Evolutionary conservation across 1,140 invertebrate genomes (phyloP), one percentile per base, ranked within the genome.

Genomic region (Pogonomyrmex barbatus): DNA sequence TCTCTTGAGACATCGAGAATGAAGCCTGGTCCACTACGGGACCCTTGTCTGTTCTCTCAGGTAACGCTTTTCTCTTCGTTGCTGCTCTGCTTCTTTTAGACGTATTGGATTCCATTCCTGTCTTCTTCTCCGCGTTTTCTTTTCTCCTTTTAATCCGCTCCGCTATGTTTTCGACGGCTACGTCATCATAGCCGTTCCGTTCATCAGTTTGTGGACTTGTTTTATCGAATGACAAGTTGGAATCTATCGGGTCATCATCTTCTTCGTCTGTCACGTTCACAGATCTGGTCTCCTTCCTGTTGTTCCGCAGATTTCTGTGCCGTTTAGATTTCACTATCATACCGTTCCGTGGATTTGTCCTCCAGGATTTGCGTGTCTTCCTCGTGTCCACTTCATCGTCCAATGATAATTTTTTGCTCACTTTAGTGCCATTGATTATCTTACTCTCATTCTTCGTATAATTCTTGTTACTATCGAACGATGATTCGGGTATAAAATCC

Each of bases 91-190:
- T 87, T 24, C n/a, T 78, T 62, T 77, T 90, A 12, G 87, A 75
- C 3, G 47, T 50, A 47, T 33, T 76, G 33, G 70, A 14, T 39
- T 83, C 50, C 17, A 56, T 39, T 10, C 50, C 68, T 12, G 36
- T 65, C 33, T 73, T 65, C 24, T 90, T 91, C 45, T 87, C 76
- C 0, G 36, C 45, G 5, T 65, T 84, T 6, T 87, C 91, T 90
- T 95, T 95, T 4, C 94, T 90, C 60, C 91, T 93, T 70, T 95
- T 95, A 76, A 95, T 95, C 62, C 94, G 91, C 54, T 95, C 94
- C 9, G 94, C 93, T 58, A 95, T 95, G 76, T 95, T 95, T 62
- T 95, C 94, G 1, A 94, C 81, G 0, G 92, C 88, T 10, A 86
- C 24, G 12, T 92, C 90, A 24, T 84, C 50, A 0, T 87, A 36